A percentile compares a stretch with the other conserved stretches of the same genome.
phyloP scores from a whole-genome alignment of 2,888 invertebrate species.

The Stramonita haemastoma region DNA sequence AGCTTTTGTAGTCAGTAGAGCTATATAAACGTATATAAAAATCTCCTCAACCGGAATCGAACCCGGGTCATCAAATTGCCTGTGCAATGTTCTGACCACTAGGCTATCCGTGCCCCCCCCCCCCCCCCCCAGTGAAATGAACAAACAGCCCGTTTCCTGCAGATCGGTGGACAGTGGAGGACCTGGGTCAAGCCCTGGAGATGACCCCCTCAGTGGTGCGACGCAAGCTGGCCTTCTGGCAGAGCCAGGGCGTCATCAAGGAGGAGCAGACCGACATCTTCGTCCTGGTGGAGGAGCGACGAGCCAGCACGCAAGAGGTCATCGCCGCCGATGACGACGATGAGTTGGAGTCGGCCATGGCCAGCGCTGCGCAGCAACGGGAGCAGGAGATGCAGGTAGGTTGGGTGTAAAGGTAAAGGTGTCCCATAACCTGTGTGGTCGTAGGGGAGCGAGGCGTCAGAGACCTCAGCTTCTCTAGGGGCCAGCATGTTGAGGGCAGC shows the following conservation, averaged over 20 bases:
- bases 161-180: constrained; percentile 91
- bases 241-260: constrained; percentile 90
- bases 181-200: constrained; percentile 89
- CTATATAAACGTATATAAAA: no score
- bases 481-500: no score
- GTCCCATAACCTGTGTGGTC: no score
- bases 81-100: no score
- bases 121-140: no score
- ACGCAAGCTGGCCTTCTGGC: constrained; percentile 94
- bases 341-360: constrained; percentile 95
- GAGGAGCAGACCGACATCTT: constrained; percentile 88
- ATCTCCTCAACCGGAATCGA: no score
- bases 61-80: no score
- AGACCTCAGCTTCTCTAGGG: no score
- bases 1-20: no score
- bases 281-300: constrained; percentile 77
- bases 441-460: no score
- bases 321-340: constrained; percentile 84
- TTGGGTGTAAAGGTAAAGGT: no score
- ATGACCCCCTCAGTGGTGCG: constrained; percentile 86
- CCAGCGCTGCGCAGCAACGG: constrained; percentile 94
- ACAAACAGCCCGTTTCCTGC: neutral
- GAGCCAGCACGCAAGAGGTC: constrained; percentile 64
- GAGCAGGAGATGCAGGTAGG: constrained; percentile 91
- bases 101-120: no score